Evolutionary conservation across 1,140 invertebrate genomes (phyloP).

Genomic region (Adoxophyes honmai): DNA sequence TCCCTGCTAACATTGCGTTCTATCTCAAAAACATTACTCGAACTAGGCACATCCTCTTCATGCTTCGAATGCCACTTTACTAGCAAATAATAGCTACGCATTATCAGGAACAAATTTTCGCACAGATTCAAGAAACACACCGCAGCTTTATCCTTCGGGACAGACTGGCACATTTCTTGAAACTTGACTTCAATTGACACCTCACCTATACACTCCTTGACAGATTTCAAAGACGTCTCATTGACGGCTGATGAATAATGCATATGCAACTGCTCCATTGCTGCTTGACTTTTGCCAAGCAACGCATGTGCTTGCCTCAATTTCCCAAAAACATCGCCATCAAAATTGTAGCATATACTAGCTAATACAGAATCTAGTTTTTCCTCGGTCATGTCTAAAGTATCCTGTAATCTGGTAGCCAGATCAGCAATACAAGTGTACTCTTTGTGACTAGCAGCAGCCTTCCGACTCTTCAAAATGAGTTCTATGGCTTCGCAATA

Average conservation of each 20-base stretch:
- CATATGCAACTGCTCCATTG: slow-evolving; percentile 96
- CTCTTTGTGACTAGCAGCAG: slow-evolving; percentile 88
- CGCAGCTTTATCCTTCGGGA: slow-evolving; percentile 88
- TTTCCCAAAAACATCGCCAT: slow-evolving; percentile 84
- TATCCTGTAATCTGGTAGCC: slow-evolving; percentile 93
- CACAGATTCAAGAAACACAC: slow-evolving; percentile 89
- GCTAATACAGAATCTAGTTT: slow-evolving; percentile 92
- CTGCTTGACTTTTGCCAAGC: slow-evolving; percentile 91
- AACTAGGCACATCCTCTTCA: slow-evolving; percentile 58
- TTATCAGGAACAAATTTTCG: slow-evolving; percentile 89
- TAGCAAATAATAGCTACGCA: slow-evolving; percentile 89
- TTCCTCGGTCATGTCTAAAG: slow-evolving; percentile 93
- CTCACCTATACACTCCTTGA: slow-evolving; percentile 85
- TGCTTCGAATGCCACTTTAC: slow-evolving; percentile 87
- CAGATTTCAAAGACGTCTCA: slow-evolving; percentile 88
- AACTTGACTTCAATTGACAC: slow-evolving; percentile 84
- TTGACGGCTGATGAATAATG: slow-evolving; percentile 97
- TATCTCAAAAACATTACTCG: slow-evolving; percentile 73
- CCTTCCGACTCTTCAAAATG: slow-evolving; percentile 91
- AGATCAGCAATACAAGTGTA: slow-evolving; percentile 92
- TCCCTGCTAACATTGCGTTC: slow-evolving; percentile 84
- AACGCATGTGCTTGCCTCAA: slow-evolving; percentile 91
- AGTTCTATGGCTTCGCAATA: slow-evolving; percentile 93
- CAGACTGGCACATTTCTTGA: slow-evolving; percentile 85
- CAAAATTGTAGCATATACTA: slow-evolving; percentile 84